These are phyloP conservation scores for Asteroscopus sphinx DNA, from an alignment of 2,888 invertebrate species.

Conservation along the genomic window DNA sequence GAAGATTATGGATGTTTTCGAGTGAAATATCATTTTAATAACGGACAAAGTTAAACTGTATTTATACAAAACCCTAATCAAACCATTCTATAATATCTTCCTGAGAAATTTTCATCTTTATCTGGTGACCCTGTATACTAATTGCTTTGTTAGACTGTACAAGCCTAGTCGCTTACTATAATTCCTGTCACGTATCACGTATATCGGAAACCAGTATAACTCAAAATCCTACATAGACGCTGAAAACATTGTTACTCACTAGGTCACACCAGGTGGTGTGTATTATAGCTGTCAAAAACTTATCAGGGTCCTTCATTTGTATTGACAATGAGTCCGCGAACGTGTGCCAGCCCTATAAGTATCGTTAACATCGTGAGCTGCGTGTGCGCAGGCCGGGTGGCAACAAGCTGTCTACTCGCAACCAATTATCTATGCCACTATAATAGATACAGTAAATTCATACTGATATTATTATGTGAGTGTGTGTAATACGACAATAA, in stretches of 20 bases:
- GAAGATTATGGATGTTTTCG: no score
- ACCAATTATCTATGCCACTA: conserved; percentile 68
- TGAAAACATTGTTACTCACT: conserved; percentile 48
- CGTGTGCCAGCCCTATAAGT: conserved; percentile 51
- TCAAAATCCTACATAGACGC: conserved; percentile 32
- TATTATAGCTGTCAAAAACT: conserved; percentile 42
- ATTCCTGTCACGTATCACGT: conserved; percentile 32
- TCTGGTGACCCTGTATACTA: no score
- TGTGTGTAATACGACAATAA: conserved; percentile 59
- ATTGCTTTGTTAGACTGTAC: neutral
- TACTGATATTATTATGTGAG: conserved; percentile 57
- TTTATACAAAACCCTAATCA: no score
- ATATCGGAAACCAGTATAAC: conserved; percentile 22
- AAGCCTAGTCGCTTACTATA: conserved; percentile 31
- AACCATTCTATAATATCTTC: no score
- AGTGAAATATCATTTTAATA: no score
- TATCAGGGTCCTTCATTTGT: conserved; percentile 35
- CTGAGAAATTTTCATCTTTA: no score
- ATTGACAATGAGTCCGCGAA: conserved; percentile 34
- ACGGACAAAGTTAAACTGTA: no score
- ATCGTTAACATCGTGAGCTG: conserved; percentile 47
- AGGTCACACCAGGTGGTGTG: conserved; percentile 42
- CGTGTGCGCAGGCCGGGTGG: conserved; percentile 67
- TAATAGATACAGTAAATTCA: conserved; percentile 64
- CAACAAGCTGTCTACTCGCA: conserved; percentile 75